Evolutionary conservation across 2,888 invertebrate species (phyloP).

Genomic region (Coenonympha arcania): DNA sequence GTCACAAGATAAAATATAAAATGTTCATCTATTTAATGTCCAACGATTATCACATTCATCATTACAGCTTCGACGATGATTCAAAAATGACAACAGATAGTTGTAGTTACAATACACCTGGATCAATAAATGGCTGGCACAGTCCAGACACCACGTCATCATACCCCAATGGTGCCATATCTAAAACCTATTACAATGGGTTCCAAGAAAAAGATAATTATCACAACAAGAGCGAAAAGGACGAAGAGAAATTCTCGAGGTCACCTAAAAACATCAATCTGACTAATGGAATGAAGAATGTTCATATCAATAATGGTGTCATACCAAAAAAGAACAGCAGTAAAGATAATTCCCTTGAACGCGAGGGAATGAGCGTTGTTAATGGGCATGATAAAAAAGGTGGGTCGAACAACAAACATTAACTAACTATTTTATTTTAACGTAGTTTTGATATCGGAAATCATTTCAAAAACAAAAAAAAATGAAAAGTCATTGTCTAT

Average conservation of each 20-base stretch:
- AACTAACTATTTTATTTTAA: background rate
- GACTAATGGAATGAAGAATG: conserved; percentile 61
- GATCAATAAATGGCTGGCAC: conserved; percentile 75
- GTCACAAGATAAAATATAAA: too few species aligned
- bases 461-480: too few species aligned
- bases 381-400: conserved; percentile 62
- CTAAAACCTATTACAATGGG: conserved; percentile 62
- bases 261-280: conserved; percentile 66
- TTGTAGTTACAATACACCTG: conserved; percentile 71
- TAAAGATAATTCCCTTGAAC: conserved; percentile 58
- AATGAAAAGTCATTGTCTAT: too few species aligned
- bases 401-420: conserved; percentile 33
- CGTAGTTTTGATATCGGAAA: background rate
- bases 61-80: conserved; percentile 68
- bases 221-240: conserved; percentile 36
- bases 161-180: conserved; percentile 64
- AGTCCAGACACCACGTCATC: conserved; percentile 60
- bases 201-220: conserved; percentile 49
- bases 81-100: conserved; percentile 77
- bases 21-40: too few species aligned
- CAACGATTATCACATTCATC: conserved; percentile 6
- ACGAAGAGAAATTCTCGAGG: conserved; percentile 44
- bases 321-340: conserved; percentile 56
- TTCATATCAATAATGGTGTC: conserved; percentile 62
- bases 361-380: conserved; percentile 37